Conservation (phyloP, 2,113 vertebrate genomes). For the Ceuthmochares aereus region DNA sequence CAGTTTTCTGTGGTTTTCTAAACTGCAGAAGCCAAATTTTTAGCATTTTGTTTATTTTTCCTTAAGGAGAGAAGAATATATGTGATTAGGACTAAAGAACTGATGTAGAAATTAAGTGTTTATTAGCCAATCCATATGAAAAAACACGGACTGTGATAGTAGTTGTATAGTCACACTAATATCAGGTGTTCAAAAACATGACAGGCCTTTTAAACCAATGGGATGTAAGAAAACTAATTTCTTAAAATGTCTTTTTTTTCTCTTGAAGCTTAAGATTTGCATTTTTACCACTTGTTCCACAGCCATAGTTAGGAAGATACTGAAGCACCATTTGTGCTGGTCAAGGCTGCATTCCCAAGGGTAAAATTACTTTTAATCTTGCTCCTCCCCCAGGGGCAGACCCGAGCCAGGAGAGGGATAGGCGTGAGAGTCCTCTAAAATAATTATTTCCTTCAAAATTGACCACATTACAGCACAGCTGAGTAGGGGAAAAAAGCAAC, state of each 20-base stretch:
- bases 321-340: background rate
- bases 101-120: background rate
- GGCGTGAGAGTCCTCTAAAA: background rate
- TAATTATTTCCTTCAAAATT: background rate
- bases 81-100: background rate
- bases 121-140: background rate
- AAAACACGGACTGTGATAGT: background rate
- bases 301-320: background rate
- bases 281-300: background rate
- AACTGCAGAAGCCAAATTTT: background rate
- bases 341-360: background rate
- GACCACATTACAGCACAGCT: background rate
- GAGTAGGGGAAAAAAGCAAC: background rate
- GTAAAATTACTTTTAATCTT: background rate
- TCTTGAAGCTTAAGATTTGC: background rate
- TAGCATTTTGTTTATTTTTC: background rate
- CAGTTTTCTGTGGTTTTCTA: background rate
- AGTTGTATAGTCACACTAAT: background rate
- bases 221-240: background rate
- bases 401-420: background rate
- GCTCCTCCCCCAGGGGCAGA: background rate
- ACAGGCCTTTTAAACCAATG: background rate
- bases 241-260: background rate
- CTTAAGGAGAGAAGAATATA: background rate
- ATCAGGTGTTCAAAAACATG: background rate